Base-by-base conservation (phyloP, 2,797 vertebrate genomes). In the Sebastiscus albofasciatus region DNA sequence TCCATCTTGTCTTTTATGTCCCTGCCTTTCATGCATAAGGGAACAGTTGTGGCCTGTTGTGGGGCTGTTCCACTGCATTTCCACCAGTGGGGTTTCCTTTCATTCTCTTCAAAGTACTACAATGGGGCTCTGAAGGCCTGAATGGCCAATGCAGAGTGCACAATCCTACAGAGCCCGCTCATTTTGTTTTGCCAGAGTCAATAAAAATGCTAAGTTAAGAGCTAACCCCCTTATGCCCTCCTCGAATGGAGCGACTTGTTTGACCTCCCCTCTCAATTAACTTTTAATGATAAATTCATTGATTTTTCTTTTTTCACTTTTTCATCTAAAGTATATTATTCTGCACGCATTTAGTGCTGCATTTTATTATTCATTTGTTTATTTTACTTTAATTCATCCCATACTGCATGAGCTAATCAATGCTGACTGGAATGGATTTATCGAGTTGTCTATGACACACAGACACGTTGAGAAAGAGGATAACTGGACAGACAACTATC, bases 41-140 rank as follows among this genome's bases (percentile, higher is more conserved):
- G 98, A 98, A 98, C 98, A 98, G 97, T 99, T 98, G 97, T 97
- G 98, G 97, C 97, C 97, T 98, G 98, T 98, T 97, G 97, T 97
- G 97, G 97, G 97, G 97, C 97, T 99, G 98, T 99, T 98, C 98
- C 97, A 96, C 97, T 98, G 98, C 96, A 97, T 99, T 98, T 99
- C 97, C 96, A 98, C 97, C 98, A 98, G 98, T 99, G 97, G 98
- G 98, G 98, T 97, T 98, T 97, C 98, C 97, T 97, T 99, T 97
- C 97, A 97, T 97, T 97, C 97, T 96, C 97, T 97, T 97, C 97
- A 96, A 95, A 97, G 96, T 95, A 95, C 95, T 96, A 99, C 98
- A 99, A 99, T 99, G 95, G 97, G 89, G 88, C 95, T 95, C 94
- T 93, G 92, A 95, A 94, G 95, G 97, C 96, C 97, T 97, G 97